Evolutionary conservation across 2,797 vertebrate species (phyloP), one percentile per base, ranked within the genome.

Genomic region (Siniperca obscura): DNA sequence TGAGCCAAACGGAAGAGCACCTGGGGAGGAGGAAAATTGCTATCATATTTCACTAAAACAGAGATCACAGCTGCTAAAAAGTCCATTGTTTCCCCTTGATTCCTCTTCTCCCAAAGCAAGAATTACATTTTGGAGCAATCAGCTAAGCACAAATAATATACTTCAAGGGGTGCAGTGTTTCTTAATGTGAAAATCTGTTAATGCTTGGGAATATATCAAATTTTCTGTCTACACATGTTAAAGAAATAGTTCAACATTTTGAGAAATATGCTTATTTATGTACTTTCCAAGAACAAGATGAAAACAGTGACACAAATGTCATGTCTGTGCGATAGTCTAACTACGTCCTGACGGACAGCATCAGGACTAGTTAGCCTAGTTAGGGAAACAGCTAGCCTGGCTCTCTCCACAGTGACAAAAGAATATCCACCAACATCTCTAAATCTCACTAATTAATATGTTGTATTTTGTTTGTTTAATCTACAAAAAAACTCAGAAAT

Each of bases 1-100:
- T 21, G 97, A 95, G n/a, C 97, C 97, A 14, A 92, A 83, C 1
- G 96, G 96, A 81, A 97, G 93, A 77, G 76, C 87, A 66, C 93
- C 97, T 97, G 91, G 22, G 64, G 75, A 68, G 64, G 14, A 89
- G 53, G 17, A 17, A 74, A 11, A 68, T 4, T 38, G 11, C 56
- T n/a, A 7, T 75, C 42, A 87, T 55, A 56, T 60, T 78, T 79
- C 48, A 82, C 22, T 30, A 13, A 25, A 71, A 46, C 22, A 75
- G 42, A 71, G 30, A 68, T 67, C 25, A 65, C n/a, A 84, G 74
- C 71, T 76, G 75, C 34, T 64, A 25, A 62, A 75, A 74, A 19
- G 25, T 70, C 17, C 9, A 65, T 52, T 40, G 40, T 59, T 53
- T 27, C 30, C 11, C 13, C 3, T 17, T 3, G 5, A 87, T 42